These are phyloP conservation scores for Volucella zonaria DNA, from an alignment of 2,888 invertebrate genomes.

Conservation along the genomic window DNA sequence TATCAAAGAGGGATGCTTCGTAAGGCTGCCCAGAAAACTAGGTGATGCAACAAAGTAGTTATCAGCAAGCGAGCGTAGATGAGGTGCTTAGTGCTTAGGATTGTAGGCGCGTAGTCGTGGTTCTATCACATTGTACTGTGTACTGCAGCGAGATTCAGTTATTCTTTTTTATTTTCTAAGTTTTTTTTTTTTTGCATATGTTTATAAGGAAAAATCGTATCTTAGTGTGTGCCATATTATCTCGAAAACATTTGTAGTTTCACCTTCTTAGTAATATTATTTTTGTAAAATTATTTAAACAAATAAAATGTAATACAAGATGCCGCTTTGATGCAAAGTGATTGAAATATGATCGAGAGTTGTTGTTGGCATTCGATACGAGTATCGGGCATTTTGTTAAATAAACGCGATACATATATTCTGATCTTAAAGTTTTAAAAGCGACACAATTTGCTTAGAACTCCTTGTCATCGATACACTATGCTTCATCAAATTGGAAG, in stretches of 20 bases:
- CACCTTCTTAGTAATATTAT: slow-evolving; percentile 26
- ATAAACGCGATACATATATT: too few relatives aligned
- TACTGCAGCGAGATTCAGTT: slow-evolving; percentile 42
- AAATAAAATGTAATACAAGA: slow-evolving; percentile 35
- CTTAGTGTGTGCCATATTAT: slow-evolving; percentile 63
- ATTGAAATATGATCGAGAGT: slow-evolving; percentile 3
- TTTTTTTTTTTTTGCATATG: slow-evolving; percentile 37
- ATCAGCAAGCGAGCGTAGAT: slow-evolving; percentile 1
- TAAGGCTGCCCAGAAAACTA: slow-evolving; percentile 5
- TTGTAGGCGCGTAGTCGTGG: slow-evolving; percentile 5
- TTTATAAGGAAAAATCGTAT: slow-evolving; percentile 52
- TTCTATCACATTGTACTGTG: slow-evolving; percentile 5
- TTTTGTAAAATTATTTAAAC: slow-evolving; percentile 57
- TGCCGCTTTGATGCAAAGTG: slow-evolving; percentile 43
- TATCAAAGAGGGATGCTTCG: slow-evolving; percentile 78
- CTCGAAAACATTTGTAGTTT: slow-evolving; percentile 20
- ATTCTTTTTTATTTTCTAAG: slow-evolving; percentile 51
- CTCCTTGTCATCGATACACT: too few relatives aligned
- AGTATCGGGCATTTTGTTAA: not conserved
- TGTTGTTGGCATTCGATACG: not conserved
- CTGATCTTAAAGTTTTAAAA: too few relatives aligned
- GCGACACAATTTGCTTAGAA: too few relatives aligned
- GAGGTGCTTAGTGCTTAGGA: slow-evolving; percentile 8
- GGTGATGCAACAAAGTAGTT: slow-evolving; percentile 19
- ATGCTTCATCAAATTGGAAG: too few relatives aligned